phyloP scores from a whole-genome alignment of 2,113 vertebrate species.

The Neogale vison region DNA sequence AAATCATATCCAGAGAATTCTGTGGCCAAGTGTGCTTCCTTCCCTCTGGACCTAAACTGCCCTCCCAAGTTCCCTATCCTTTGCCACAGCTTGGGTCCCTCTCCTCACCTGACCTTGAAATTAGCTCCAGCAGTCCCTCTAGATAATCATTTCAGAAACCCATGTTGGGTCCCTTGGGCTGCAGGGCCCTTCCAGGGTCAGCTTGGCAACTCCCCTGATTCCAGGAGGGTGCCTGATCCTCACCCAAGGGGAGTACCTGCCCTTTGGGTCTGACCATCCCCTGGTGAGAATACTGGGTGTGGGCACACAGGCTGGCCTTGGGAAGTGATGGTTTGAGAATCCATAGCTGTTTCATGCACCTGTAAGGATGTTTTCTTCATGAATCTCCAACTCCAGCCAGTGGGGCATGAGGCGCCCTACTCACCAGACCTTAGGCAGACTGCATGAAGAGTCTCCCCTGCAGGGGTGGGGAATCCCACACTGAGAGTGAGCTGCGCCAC shows the following conservation, averaged over 20 bases:
- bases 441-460: background rate
- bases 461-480: background rate
- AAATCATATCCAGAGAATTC: background rate
- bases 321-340: background rate
- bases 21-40: background rate
- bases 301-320: background rate
- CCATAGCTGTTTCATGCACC: background rate
- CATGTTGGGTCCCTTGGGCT: background rate
- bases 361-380: background rate
- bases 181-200: background rate
- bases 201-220: background rate
- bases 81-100: background rate
- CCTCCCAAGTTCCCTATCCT: no score
- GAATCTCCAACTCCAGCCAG: background rate
- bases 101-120: background rate
- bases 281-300: background rate
- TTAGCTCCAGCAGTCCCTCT: background rate
- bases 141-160: background rate
- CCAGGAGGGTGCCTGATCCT: background rate
- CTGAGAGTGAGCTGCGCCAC: slow-evolving; percentile 52
- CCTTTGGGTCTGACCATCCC: background rate
- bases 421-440: background rate
- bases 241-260: background rate
- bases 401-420: background rate
- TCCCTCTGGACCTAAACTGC: background rate